Evolutionary conservation across 2,113 vertebrate genomes (phyloP).

Genomic region (Terrapene triunguis): DNA sequence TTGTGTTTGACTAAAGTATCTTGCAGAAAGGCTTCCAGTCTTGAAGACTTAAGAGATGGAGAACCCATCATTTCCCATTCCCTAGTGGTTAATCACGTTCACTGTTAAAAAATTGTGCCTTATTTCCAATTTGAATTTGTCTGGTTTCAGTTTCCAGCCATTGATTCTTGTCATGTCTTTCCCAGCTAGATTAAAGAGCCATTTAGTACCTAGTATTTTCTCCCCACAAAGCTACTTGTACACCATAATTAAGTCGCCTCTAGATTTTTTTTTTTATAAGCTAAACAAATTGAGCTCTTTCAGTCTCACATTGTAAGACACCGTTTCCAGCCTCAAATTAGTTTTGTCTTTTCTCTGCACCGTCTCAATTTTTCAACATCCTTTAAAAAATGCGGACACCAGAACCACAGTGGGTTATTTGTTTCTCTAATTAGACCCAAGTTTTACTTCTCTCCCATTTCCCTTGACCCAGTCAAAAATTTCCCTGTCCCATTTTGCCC

Average conservation of each 20-base stretch:
- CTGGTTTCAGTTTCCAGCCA: not conserved
- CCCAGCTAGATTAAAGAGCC: not conserved
- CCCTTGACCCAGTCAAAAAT: not conserved
- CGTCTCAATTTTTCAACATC: not conserved
- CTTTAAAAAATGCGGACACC: not conserved
- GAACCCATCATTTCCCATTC: rapidly evolving
- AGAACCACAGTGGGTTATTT: not conserved
- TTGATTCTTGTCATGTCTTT: not conserved
- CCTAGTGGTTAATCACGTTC: not conserved
- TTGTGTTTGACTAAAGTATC: not conserved
- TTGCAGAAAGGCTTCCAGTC: not conserved
- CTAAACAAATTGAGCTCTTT: not conserved
- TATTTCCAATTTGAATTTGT: not conserved
- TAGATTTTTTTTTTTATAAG: not conserved
- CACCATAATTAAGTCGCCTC: not conserved
- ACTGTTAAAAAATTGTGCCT: not conserved
- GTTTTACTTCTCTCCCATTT: not conserved
- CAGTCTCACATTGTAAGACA: not conserved
- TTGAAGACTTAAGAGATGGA: rapidly evolving
- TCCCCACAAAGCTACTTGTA: not conserved
- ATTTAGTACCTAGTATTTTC: not conserved
- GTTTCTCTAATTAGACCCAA: not conserved
- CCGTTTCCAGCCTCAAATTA: not conserved
- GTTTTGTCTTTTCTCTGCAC: not conserved
- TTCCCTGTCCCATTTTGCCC: not conserved